phyloP scores from a whole-genome alignment of 2,888 invertebrate species.

The Rhagophthalmus giganteus region DNA sequence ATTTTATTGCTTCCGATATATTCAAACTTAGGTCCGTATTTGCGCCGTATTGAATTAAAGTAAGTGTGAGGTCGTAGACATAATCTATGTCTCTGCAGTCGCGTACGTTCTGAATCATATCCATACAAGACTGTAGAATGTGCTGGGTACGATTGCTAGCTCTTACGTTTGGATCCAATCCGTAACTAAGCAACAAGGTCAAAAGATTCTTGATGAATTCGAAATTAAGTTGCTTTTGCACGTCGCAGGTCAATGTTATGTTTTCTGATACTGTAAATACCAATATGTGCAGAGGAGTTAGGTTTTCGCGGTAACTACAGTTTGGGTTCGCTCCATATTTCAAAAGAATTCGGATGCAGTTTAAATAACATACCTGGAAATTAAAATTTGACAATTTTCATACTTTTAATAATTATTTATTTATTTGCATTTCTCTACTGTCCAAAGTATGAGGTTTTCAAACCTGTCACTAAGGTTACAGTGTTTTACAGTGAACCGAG shows the following conservation, averaged over 20 bases:
- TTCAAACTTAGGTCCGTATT: constrained; percentile 69
- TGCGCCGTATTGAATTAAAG: constrained; percentile 73
- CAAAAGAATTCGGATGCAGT: constrained; percentile 69
- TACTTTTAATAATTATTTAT: not conserved
- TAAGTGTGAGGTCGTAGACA: constrained; percentile 70
- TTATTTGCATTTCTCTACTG: no score
- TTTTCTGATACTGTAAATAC: constrained; percentile 73
- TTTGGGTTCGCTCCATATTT: constrained; percentile 75
- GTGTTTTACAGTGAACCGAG: no score
- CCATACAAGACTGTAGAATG: constrained; percentile 70
- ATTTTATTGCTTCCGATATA: constrained; percentile 55
- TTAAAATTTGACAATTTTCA: not conserved
- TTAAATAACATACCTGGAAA: constrained; percentile 68
- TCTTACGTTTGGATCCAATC: constrained; percentile 66
- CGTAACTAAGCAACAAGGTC: constrained; percentile 66
- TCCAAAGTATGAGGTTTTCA: no score
- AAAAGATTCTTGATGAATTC: constrained; percentile 72
- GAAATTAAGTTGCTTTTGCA: constrained; percentile 68
- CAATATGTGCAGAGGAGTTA: constrained; percentile 71
- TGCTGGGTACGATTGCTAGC: constrained; percentile 67
- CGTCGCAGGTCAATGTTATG: constrained; percentile 68
- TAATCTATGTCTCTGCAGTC: constrained; percentile 68
- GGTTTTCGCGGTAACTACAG: constrained; percentile 68
- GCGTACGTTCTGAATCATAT: constrained; percentile 70
- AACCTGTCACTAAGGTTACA: no score